Evolutionary conservation across 2,888 invertebrate species (phyloP).

Genomic region (Adineta ricciae): DNA sequence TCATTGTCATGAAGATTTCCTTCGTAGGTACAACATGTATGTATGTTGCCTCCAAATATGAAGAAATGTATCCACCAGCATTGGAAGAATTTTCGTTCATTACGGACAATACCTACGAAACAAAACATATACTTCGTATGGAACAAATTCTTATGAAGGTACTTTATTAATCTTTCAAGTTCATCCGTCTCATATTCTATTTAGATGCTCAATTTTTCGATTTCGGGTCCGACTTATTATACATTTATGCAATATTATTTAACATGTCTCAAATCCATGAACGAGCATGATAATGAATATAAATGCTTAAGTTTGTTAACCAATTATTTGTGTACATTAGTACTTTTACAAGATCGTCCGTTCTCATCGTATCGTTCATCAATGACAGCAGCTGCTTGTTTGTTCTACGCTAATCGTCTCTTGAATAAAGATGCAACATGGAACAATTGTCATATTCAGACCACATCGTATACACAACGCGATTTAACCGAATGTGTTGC

Average conservation of each 20-base stretch:
- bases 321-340: not conserved
- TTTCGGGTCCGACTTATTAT: not conserved
- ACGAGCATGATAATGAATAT: not conserved
- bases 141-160: not conserved
- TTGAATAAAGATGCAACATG: not conserved
- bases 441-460: not conserved
- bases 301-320: not conserved
- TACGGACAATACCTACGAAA: constrained; percentile 88
- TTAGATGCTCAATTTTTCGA: not conserved
- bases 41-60: constrained; percentile 94
- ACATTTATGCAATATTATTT: not conserved
- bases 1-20: no score
- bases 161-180: not conserved
- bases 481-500: not conserved
- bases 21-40: constrained; percentile 75
- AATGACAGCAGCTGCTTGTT: not conserved
- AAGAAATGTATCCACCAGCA: constrained; percentile 93
- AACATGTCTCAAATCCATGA: not conserved
- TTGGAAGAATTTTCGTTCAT: constrained; percentile 91
- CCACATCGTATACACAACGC: not conserved
- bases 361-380: not conserved
- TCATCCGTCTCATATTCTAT: not conserved
- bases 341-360: constrained; percentile 8
- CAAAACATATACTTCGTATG: constrained; percentile 60
- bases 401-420: not conserved